Evolutionary conservation across 2,113 vertebrate genomes (phyloP).

Genomic region (Alaudala cheleensis): DNA sequence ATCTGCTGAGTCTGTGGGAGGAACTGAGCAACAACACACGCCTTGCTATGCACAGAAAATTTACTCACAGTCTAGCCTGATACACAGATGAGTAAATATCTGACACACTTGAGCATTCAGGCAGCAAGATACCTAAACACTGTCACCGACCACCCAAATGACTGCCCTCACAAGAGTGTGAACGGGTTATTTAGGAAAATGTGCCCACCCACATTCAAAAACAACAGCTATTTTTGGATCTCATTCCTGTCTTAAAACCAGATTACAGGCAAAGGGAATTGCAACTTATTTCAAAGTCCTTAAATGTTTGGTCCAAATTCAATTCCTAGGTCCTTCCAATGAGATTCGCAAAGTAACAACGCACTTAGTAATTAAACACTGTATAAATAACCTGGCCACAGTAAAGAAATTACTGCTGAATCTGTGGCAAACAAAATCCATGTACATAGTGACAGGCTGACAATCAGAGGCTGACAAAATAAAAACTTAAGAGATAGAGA

Average conservation of each 20-base stretch:
- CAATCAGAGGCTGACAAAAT: neutral
- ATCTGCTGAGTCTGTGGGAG: slow-evolving; percentile 36
- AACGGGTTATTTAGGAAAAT: neutral
- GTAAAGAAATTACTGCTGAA: neutral
- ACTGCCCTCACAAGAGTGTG: neutral
- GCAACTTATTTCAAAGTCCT: neutral
- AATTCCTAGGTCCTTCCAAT: neutral
- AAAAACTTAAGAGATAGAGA: neutral
- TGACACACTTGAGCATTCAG: slow-evolving; percentile 28
- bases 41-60: neutral
- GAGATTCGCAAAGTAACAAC: neutral
- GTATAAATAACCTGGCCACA: neutral
- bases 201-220: neutral
- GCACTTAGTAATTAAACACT: neutral
- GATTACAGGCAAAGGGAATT: neutral
- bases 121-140: slow-evolving; percentile 19
- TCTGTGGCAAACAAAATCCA: neutral
- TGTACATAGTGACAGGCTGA: neutral
- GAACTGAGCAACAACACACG: slow-evolving; percentile 14
- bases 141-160: neutral
- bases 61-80: neutral
- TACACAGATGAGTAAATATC: slow-evolving; percentile 36
- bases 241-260: neutral
- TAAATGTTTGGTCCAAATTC: neutral
- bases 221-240: slow-evolving; percentile 15